Evolutionary conservation across 2,797 vertebrate genomes (phyloP), one percentile per base, ranked within the genome.

Genomic region (Danio aesculapii): DNA sequence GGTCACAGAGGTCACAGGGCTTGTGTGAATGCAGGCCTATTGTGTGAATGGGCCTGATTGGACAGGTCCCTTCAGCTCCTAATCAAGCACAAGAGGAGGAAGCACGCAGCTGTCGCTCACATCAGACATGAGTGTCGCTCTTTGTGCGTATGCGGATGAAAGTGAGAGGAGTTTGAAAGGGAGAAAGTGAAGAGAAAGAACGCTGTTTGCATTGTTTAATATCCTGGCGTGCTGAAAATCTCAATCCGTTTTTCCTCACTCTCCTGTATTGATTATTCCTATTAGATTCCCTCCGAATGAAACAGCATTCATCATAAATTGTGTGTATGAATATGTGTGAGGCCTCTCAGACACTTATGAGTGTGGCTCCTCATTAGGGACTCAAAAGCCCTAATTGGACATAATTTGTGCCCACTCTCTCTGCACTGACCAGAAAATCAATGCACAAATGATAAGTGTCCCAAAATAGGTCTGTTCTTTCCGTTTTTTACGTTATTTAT

Each of bases 21-120:
- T 83, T 85, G 84, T 50, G 84, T 88, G 86, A 90, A 86, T 81
- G 75, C 53, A 8, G 78, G 61, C 75, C 67, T 64, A 64, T 67
- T 16, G 75, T 52, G 14, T 91, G 89, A 92, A 93, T 91, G 85
- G 90, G 86, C 44, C 90, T 92, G 92, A 93, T 92, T 91, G 91
- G 88, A 84, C 89, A 85, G 91, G 88, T 90, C 90, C 88, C 91
- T 81, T 89, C 89, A 87, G 86, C 85, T 81, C 64, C 75, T 91
- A 90, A 92, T 93, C 88, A 90, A 76, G 84, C 83, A 78, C 67
- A 75, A 88, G 86, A 88, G 87, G 88, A 87, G 86, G 88, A 90
- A 85, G 79, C 79, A 77, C 70, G 89, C 91, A 93, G 92, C 91
- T 92, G 91, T 84, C 73, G 64, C 81, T 66, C 52, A 84, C 63